These are phyloP conservation scores for Salminus brasiliensis DNA, from an alignment of 2,113 vertebrate genomes.

Conservation along the genomic window DNA sequence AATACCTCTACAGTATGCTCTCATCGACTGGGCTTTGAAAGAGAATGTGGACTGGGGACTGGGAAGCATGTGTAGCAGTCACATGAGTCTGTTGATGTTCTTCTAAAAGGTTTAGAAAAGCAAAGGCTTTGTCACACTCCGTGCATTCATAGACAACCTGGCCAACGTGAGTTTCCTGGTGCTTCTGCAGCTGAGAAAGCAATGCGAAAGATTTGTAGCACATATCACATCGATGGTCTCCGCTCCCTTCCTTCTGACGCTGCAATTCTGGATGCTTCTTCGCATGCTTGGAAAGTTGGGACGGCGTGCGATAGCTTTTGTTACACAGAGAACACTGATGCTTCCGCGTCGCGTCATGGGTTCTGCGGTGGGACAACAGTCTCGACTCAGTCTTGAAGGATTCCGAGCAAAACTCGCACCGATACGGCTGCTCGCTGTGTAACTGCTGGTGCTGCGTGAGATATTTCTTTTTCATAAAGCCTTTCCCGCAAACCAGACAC, in stretches of 20 bases:
- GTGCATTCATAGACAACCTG: conserved; percentile 81
- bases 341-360: background rate
- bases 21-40: conserved; percentile 29
- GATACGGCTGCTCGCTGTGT: conserved; percentile 53
- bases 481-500: conserved; percentile 72
- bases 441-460: conserved; percentile 67
- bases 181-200: conserved; percentile 64
- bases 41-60: conserved; percentile 16
- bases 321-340: conserved; percentile 65
- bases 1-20: conserved; percentile 17
- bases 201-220: conserved; percentile 76
- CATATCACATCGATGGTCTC: conserved; percentile 74
- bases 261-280: conserved; percentile 60
- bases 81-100: conserved; percentile 74
- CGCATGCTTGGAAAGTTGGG: conserved; percentile 68
- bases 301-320: conserved; percentile 47
- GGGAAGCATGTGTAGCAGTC: conserved; percentile 36
- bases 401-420: conserved; percentile 46
- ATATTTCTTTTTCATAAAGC: conserved; percentile 64
- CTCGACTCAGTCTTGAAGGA: conserved; percentile 40
- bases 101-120: conserved; percentile 76
- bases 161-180: conserved; percentile 78
- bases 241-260: conserved; percentile 32
- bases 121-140: conserved; percentile 81
- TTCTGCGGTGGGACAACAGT: conserved; percentile 35